Evolutionary conservation across 2,113 vertebrate genomes (phyloP), one percentile per base, ranked within the genome.

Genomic region (Xiphias gladius): DNA sequence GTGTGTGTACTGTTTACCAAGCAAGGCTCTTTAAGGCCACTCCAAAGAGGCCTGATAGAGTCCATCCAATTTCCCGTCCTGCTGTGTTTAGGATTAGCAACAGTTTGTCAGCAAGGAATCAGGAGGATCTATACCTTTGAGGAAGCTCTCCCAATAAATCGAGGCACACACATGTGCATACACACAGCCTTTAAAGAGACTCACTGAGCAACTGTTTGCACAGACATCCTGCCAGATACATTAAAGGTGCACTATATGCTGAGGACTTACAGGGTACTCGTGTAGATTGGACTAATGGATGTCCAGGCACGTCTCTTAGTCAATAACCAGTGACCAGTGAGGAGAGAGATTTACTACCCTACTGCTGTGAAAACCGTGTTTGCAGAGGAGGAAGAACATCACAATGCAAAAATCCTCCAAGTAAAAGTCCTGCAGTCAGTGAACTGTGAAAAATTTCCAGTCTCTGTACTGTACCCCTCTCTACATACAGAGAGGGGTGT

Each of bases 1-100:
- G 64, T 83, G 73, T 70, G 43, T 76, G 52, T 61, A 46, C 20
- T n/a, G n/a, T n/a, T n/a, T n/a, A 61, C 26, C 26, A 73, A 43
- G 69, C 35, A 41, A 22, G 39, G n/a, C 58, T 70, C 80, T 70
- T 62, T 52, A 72, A 75, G 57, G 73, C 80, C 32, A 61, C 71
- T 87, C 72, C 54, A 82, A 89, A 85, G 69, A 78, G 58, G 30
- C 76, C 76, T n/a, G 73, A 87, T 59, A 57, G 69, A 64, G 64
- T 69, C 77, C 72, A 67, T 88, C 82, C 90, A 89, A 91, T 88
- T 85, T 86, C 80, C 83, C 14, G 1, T 76, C 90, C 80, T 70
- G 86, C 89, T 89, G 89, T 83, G 86, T 82, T 67, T 32, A 43
- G 88, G 88, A 88, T 91, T 88, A 85, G 41, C 86, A 55, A 55